Evolutionary conservation across 2,888 invertebrate species (phyloP).

Genomic region (Galerucella nymphaeae): DNA sequence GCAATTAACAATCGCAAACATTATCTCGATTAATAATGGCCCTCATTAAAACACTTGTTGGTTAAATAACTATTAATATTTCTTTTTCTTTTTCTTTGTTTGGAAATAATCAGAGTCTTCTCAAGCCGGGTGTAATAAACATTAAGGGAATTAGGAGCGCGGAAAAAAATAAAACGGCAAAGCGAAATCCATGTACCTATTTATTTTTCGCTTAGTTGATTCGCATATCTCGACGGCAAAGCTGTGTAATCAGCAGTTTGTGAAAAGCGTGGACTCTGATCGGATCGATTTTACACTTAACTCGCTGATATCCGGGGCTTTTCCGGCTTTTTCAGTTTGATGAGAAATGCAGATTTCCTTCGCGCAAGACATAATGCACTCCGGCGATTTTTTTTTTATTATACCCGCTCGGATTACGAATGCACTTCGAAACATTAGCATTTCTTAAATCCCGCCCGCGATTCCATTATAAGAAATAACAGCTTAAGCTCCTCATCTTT

Average conservation of each 20-base stretch:
- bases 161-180: constrained; percentile 37
- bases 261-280: constrained; percentile 45
- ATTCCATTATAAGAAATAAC: constrained; percentile 11
- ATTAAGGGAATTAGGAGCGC: constrained; percentile 42
- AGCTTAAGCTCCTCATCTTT: not conserved
- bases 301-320: constrained; percentile 53
- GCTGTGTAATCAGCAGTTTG: constrained; percentile 58
- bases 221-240: constrained; percentile 44
- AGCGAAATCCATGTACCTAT: constrained; percentile 44
- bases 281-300: constrained; percentile 54
- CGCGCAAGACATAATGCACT: constrained; percentile 46
- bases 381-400: constrained; percentile 38
- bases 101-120: constrained; percentile 34
- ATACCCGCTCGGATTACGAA: constrained; percentile 37
- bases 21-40: too few relatives aligned
- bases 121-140: constrained; percentile 41
- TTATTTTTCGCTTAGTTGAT: constrained; percentile 47
- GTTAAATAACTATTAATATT: too few relatives aligned
- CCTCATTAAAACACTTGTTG: too few relatives aligned
- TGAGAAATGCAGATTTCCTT: constrained; percentile 52
- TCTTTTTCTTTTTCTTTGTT: constrained; percentile 36
- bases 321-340: constrained; percentile 54
- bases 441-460: constrained; percentile 35
- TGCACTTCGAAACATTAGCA: constrained; percentile 43
- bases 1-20: too few relatives aligned